Conservation (phyloP, 2,797 vertebrate genomes). For the Liparis tanakae region DNA sequence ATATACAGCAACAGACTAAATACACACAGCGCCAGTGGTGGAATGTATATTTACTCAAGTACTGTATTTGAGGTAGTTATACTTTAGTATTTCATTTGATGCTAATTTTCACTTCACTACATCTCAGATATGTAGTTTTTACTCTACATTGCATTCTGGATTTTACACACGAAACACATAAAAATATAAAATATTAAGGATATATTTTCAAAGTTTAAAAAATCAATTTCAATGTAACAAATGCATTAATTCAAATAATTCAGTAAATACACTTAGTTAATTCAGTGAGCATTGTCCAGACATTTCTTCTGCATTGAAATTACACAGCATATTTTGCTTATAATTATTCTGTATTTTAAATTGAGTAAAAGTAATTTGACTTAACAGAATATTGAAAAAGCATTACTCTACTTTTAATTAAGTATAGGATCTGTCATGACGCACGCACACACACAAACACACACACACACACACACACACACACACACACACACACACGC, state of each 20-base stretch:
- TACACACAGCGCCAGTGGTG: not conserved
- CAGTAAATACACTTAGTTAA: not conserved
- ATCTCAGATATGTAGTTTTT: not conserved
- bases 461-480: not conserved
- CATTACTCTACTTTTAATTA: not conserved
- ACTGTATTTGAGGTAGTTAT: not conserved
- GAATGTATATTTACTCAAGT: not conserved
- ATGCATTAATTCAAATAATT: not conserved
- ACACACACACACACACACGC: conserved; percentile 1
- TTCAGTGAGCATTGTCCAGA: not conserved
- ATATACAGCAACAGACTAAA: not conserved
- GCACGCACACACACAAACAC: conserved; percentile 17
- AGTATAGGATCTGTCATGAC: not conserved
- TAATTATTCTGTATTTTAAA: not conserved
- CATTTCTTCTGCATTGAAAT: not conserved
- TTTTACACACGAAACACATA: not conserved
- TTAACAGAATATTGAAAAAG: not conserved
- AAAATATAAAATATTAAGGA: not conserved
- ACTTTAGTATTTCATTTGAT: conserved; percentile 4
- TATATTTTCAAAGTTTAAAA: not conserved
- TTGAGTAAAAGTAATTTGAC: not conserved
- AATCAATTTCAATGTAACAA: not conserved
- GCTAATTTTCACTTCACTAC: not conserved
- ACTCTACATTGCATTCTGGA: not conserved
- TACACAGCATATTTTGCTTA: not conserved